phyloP scores from a whole-genome alignment of 2,888 invertebrate genomes.

The Pammene fasciana region DNA sequence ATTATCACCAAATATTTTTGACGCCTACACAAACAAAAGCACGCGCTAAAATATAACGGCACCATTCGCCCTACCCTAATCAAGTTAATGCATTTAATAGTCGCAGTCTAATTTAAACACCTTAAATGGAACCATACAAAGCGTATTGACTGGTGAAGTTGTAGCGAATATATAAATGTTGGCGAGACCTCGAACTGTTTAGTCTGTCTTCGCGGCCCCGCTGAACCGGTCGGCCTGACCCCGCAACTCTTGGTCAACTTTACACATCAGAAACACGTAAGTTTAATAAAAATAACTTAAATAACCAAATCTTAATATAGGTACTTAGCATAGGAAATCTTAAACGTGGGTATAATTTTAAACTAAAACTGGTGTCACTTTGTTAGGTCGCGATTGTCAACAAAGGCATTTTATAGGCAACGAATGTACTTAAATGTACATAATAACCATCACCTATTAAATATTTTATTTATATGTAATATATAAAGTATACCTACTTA shows the following conservation, averaged over 20 bases:
- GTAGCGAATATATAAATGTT: constrained; percentile 71
- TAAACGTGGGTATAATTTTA: too few relatives aligned
- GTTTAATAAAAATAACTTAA: constrained; percentile 46
- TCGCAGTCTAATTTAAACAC: constrained; percentile 21
- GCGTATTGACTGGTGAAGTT: constrained; percentile 52
- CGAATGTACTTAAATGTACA: too few relatives aligned
- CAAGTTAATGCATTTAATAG: constrained; percentile 8
- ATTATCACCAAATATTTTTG: not conserved
- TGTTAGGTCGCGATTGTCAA: too few relatives aligned
- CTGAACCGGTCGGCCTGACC: constrained; percentile 69
- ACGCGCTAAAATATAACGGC: constrained; percentile 16
- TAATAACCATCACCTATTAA: too few relatives aligned
- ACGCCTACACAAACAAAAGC: not conserved
- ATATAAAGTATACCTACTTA: too few relatives aligned
- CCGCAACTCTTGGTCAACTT: constrained; percentile 38
- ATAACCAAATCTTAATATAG: not conserved
- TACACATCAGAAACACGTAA: constrained; percentile 57
- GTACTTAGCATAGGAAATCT: too few relatives aligned
- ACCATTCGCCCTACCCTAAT: constrained; percentile 12
- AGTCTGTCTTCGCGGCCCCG: constrained; percentile 69
- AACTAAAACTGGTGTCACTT: too few relatives aligned
- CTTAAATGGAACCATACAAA: constrained; percentile 23
- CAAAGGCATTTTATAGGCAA: too few relatives aligned
- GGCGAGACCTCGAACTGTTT: constrained; percentile 71
- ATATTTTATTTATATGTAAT: too few relatives aligned